Evolutionary conservation across 2,888 invertebrate species (phyloP), one percentile per base, ranked within the genome.

Genomic region (Phasia obesa): DNA sequence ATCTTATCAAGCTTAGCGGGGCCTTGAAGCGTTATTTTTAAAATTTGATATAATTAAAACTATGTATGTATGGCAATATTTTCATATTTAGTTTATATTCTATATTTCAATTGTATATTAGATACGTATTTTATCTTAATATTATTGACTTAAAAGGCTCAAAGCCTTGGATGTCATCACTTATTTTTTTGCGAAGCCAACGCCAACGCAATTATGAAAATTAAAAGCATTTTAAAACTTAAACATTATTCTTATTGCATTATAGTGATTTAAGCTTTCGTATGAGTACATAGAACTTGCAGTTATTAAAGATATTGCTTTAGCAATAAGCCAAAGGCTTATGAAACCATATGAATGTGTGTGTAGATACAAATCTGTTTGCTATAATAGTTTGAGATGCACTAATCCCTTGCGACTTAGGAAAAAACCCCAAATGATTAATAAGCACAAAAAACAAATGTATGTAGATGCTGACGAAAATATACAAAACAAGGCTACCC

Each of bases 371-470:
- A 73, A 31, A 31, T 31, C 35, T 67, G 21, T 69, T 57, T 79
- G 31, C 11, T 15, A 27, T 65, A 73, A 79, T 60, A 53, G 64
- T 79, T 65, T 59, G 73, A 79, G 73, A 79, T 73, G 31, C 21
- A 59, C 73, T 73, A 79, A 79, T 79, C 65, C 67, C 31, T 53
- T 47, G 42, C 55, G 15, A 55, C 59, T 57, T 59, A 44, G 38
- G 17, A 38, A 64, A 44, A 69, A 51, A 44, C 25, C 11, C 13
- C 25, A 59, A 73, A 67, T 79, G 79, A 73, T 79, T 79, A 79
- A 79, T 79, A 79, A 79, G 75, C 75, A 80, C 59, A 83, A 83
- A 83, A 83, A 71, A 38, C 53, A 23, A 73, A 31, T 51, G 25
- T 23, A n/a, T 42, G 44, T 47, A 73, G 44, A 59, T 57, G 49